phyloP scores from a whole-genome alignment of 2,888 invertebrate species.

The Beris morrisii region DNA sequence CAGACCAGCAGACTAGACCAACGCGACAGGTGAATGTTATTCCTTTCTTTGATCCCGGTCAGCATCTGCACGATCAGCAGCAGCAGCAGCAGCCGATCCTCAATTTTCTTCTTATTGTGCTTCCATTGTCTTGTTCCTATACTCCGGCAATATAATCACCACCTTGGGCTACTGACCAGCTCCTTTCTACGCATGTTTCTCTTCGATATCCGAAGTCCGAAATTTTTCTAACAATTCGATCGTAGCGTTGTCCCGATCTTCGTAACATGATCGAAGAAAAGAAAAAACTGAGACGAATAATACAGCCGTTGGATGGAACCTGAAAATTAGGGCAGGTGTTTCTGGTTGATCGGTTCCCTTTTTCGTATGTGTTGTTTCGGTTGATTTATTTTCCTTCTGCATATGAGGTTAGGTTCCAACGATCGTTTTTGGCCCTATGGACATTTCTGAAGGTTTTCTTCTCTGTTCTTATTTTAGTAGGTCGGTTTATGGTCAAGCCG shows the following conservation, averaged over 20 bases:
- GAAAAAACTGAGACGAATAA: not conserved
- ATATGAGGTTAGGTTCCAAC: not conserved
- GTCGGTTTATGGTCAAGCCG: not conserved
- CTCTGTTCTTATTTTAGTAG: conserved; percentile 2
- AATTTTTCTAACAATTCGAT: not conserved
- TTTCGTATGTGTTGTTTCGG: conserved; percentile 26
- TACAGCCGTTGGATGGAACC: conserved; percentile 9
- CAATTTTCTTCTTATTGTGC: not conserved
- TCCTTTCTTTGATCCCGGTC: not conserved
- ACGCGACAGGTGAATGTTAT: conserved; percentile 22
- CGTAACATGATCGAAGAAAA: not conserved
- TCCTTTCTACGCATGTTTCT: conserved; percentile 7
- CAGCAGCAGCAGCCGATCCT: conserved; percentile 24
- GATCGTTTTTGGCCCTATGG: conserved; percentile 1
- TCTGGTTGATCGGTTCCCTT: conserved; percentile 36
- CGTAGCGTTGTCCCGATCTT: not conserved
- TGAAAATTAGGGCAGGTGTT: conserved; percentile 39
- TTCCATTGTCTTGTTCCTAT: no score
- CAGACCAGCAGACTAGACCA: conserved; percentile 22
- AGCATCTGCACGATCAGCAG: conserved; percentile 27
- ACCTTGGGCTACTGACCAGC: conserved; percentile 10
- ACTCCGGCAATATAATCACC: conserved; percentile 15
- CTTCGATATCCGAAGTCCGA: not conserved
- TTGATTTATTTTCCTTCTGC: conserved; percentile 26
- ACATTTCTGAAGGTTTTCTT: not conserved